Evolutionary conservation across 1,140 invertebrate genomes (phyloP).

Genomic region (Drosophila novamexicana): DNA sequence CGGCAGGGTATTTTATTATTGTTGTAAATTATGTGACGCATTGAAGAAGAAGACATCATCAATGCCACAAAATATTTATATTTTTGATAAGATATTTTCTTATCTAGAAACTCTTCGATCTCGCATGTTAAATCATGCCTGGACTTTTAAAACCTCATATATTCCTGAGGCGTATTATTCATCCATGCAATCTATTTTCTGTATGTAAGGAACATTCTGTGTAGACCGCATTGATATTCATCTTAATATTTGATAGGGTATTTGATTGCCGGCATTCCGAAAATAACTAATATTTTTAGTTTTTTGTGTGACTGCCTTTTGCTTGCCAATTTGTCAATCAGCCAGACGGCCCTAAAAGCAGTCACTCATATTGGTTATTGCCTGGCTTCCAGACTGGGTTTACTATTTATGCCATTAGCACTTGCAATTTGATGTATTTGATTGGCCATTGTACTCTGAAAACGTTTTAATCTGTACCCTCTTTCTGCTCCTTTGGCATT

Average conservation of each 20-base stretch:
- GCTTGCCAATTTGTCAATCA: constrained; percentile 75
- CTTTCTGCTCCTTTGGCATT: constrained; percentile 10
- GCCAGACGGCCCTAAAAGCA: constrained; percentile 62
- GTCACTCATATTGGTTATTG: constrained; percentile 72
- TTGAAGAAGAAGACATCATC: too few relatives aligned
- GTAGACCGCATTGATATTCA: too few relatives aligned
- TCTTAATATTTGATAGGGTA: background rate
- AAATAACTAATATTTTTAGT: constrained; percentile 3
- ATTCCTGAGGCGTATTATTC: too few relatives aligned
- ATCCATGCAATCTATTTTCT: too few relatives aligned
- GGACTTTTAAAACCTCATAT: too few relatives aligned
- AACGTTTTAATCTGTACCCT: constrained; percentile 26
- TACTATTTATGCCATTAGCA: constrained; percentile 81
- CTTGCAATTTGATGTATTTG: constrained; percentile 76
- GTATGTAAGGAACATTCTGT: too few relatives aligned
- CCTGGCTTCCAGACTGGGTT: constrained; percentile 10
- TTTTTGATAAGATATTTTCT: too few relatives aligned
- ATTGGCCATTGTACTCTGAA: constrained; percentile 44
- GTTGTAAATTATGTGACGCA: background rate
- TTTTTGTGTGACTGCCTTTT: constrained; percentile 18
- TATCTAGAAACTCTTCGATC: too few relatives aligned
- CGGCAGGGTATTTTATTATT: background rate
- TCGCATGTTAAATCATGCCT: too few relatives aligned
- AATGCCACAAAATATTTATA: too few relatives aligned
- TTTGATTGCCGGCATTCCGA: background rate